These are phyloP conservation scores for Ferrisia virgata DNA, from an alignment of 2,888 invertebrate genomes.

Conservation along the genomic window DNA sequence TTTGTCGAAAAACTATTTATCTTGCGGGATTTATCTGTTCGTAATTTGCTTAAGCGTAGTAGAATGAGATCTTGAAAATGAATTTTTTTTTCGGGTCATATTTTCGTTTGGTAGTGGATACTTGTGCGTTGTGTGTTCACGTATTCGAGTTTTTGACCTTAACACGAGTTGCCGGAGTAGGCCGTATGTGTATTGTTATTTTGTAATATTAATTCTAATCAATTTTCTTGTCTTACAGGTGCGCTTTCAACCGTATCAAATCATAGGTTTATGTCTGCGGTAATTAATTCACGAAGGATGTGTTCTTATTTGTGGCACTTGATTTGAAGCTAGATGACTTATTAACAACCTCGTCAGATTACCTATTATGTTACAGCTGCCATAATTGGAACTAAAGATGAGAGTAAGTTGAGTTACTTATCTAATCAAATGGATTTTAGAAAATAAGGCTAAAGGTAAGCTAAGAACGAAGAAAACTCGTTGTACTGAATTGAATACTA, in stretches of 20 bases:
- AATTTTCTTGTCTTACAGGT: slow-evolving; percentile 7
- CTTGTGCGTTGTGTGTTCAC: background rate
- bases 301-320: background rate
- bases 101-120: too few relatives aligned
- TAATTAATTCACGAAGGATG: slow-evolving; percentile 13
- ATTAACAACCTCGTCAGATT: background rate
- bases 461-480: background rate
- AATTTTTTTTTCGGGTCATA: background rate
- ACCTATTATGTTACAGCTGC: background rate
- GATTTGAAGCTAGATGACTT: background rate
- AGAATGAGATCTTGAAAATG: background rate
- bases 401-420: background rate
- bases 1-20: slow-evolving; percentile 28
- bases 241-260: slow-evolving; percentile 16
- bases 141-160: background rate
- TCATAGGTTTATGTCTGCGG: slow-evolving; percentile 14
- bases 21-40: background rate
- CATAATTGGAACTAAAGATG: background rate
- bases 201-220: background rate
- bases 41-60: background rate
- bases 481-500: too few relatives aligned
- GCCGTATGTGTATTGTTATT: background rate
- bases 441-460: too few relatives aligned
- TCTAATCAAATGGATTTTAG: too few relatives aligned
- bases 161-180: background rate